Evolutionary conservation across 1,140 invertebrate species (phyloP).

Genomic region (Brachionus rubens): DNA sequence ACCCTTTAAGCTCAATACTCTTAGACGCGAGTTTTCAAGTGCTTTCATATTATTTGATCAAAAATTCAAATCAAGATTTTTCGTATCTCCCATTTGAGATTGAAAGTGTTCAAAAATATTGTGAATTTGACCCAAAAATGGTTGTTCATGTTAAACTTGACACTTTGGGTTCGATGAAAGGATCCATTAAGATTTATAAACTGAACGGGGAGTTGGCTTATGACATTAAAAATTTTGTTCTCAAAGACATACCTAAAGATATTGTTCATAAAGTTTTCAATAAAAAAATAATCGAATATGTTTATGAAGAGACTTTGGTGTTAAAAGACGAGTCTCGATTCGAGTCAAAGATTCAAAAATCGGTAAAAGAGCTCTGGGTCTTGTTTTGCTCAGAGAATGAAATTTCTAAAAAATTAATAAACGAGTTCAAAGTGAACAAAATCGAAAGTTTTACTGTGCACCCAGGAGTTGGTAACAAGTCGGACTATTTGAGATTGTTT

Average conservation of each 20-base stretch:
- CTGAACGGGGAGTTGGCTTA: neutral
- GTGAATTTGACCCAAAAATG: neutral
- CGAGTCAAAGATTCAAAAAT: neutral
- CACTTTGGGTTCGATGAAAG: neutral
- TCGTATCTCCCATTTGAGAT: neutral
- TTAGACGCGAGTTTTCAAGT: slow-evolving; percentile 6
- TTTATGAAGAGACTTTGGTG: neutral
- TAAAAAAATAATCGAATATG: neutral
- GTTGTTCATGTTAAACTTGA: neutral
- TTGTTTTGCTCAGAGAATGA: neutral
- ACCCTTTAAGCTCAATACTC: neutral
- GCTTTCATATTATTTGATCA: neutral
- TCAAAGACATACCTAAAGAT: neutral
- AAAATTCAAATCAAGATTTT: neutral
- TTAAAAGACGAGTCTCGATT: neutral
- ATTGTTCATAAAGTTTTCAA: neutral
- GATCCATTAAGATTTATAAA: neutral
- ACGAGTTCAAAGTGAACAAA: neutral
- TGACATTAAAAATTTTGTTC: neutral
- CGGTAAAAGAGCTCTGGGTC: neutral
- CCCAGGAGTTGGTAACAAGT: no score
- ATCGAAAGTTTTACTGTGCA: neutral
- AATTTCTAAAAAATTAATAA: neutral
- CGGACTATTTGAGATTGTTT: neutral
- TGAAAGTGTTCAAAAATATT: neutral